phyloP scores from a whole-genome alignment of 2,888 invertebrate genomes.

The Exocentrus adspersus region DNA sequence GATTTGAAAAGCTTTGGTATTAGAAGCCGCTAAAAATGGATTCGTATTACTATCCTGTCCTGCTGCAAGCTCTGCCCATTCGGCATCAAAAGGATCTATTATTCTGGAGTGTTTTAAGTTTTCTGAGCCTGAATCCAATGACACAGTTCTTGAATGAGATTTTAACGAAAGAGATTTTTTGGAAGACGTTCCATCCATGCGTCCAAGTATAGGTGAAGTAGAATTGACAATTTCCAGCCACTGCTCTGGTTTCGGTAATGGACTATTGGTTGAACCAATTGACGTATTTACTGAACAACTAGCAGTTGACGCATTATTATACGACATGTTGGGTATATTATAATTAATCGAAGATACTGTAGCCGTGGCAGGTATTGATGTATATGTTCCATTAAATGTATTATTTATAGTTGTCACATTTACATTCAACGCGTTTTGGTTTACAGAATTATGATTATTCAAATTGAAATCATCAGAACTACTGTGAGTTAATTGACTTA shows the following conservation, averaged over 20 bases:
- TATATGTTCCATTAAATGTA: slow-evolving; percentile 54
- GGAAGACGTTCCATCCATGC: slow-evolving; percentile 62
- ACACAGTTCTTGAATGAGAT: slow-evolving; percentile 67
- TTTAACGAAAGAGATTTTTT: slow-evolving; percentile 67
- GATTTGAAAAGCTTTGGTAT: slow-evolving; percentile 70
- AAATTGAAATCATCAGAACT: slow-evolving; percentile 69
- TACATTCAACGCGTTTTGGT: slow-evolving; percentile 66
- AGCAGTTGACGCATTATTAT: slow-evolving; percentile 28
- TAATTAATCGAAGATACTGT: slow-evolving; percentile 52
- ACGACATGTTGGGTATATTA: slow-evolving; percentile 48
- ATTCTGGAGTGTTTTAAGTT: slow-evolving; percentile 49
- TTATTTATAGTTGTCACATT: slow-evolving; percentile 59
- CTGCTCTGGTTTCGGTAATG: slow-evolving; percentile 82
- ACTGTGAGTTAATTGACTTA: slow-evolving; percentile 72
- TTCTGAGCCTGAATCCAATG: slow-evolving; percentile 64
- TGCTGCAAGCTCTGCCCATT: slow-evolving; percentile 79
- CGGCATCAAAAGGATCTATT: slow-evolving; percentile 84
- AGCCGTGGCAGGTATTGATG: slow-evolving; percentile 44
- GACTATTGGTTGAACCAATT: slow-evolving; percentile 47
- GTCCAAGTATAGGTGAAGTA: slow-evolving; percentile 60
- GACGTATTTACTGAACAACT: slow-evolving; percentile 40
- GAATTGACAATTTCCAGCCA: slow-evolving; percentile 80
- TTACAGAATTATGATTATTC: slow-evolving; percentile 67
- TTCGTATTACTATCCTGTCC: slow-evolving; percentile 69
- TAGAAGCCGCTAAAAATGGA: slow-evolving; percentile 68